These are phyloP conservation scores for Hozukius guyotensis DNA, from an alignment of 2,797 vertebrate genomes.

Conservation along the genomic window DNA sequence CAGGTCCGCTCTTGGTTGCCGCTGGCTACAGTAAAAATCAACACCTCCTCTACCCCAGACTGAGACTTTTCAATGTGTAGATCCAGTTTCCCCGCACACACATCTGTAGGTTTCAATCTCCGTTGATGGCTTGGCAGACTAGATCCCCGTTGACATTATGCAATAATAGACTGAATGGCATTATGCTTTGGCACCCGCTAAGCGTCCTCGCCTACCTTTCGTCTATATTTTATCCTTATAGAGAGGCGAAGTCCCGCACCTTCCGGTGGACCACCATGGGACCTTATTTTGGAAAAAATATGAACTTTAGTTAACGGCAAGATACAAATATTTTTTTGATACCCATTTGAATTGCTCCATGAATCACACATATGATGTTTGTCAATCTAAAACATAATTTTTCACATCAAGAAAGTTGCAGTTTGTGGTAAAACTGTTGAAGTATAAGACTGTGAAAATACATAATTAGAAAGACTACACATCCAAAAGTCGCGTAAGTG, in stretches of 20 bases:
- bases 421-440: too few relatives aligned
- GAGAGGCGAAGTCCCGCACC: too few relatives aligned
- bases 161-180: neutral
- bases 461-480: too few relatives aligned
- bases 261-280: too few relatives aligned
- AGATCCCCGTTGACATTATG: neutral
- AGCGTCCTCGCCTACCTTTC: neutral
- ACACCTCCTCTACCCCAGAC: constrained; percentile 67
- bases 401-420: too few relatives aligned
- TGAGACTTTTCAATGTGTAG: constrained; percentile 64
- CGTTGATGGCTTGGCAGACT: neutral
- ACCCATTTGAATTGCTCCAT: fast-evolving
- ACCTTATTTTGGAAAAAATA: fast-evolving
- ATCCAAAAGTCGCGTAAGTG: too few relatives aligned
- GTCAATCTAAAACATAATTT: too few relatives aligned
- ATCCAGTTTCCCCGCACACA: constrained; percentile 57
- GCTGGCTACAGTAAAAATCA: constrained; percentile 77
- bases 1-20: constrained; percentile 51
- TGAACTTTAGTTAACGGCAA: too few relatives aligned
- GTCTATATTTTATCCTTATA: neutral
- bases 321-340: too few relatives aligned
- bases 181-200: constrained; percentile 1
- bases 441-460: too few relatives aligned
- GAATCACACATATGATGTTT: too few relatives aligned
- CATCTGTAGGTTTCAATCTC: constrained; percentile 4